Conservation (phyloP, 1,140 invertebrate species). For the Branchinecta lynchi region DNA sequence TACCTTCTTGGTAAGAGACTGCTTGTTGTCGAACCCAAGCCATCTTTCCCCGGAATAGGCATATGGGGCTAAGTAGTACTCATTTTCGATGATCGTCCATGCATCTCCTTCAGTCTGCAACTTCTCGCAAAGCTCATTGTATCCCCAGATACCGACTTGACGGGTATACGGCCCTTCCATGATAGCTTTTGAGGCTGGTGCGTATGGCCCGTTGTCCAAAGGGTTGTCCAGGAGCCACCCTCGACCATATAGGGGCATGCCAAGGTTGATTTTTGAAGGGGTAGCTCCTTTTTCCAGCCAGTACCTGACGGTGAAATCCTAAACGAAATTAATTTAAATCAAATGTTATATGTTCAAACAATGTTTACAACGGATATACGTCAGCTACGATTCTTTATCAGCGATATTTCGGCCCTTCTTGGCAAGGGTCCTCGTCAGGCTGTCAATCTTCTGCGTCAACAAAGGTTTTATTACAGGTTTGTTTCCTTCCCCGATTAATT, state of each 20-base stretch:
- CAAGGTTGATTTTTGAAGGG: conserved; percentile 44
- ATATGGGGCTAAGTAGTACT: conserved; percentile 32
- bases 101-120: conserved; percentile 15
- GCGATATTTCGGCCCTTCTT: no score
- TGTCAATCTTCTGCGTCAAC: no score
- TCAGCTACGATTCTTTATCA: no score
- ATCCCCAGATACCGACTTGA: conserved; percentile 51
- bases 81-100: conserved; percentile 30
- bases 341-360: no score
- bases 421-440: no score
- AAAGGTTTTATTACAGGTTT: no score
- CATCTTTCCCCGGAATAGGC: conserved; percentile 33
- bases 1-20: conserved; percentile 30
- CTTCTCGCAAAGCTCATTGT: conserved; percentile 46
- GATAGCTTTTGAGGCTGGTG: conserved; percentile 39
- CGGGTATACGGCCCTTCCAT: conserved; percentile 49
- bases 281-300: conserved; percentile 40
- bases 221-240: conserved; percentile 41
- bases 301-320: conserved; percentile 28
- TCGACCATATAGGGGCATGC: conserved; percentile 49
- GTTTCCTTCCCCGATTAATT: no score
- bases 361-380: no score
- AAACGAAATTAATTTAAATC: neutral
- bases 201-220: conserved; percentile 33
- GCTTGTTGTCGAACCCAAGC: conserved; percentile 36